Conservation (phyloP, 2,888 invertebrate genomes). For the Phytoseiulus persimilis region DNA sequence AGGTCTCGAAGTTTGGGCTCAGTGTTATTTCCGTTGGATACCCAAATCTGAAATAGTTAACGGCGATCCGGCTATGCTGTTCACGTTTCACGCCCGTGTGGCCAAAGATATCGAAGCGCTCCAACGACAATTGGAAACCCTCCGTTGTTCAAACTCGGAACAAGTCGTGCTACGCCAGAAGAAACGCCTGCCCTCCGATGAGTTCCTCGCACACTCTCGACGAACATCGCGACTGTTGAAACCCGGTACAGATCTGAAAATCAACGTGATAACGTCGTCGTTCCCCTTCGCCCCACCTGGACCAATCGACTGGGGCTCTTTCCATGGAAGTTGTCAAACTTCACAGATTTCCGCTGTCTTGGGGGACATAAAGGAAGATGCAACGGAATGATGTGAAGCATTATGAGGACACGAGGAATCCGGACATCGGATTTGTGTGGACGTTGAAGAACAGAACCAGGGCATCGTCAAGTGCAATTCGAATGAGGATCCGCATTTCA, state of each 20-base stretch:
- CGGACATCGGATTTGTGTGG: conserved; percentile 43
- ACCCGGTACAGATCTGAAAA: conserved; percentile 40
- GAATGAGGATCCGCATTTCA: not conserved
- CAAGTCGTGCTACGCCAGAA: conserved; percentile 40
- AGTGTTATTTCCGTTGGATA: conserved; percentile 83
- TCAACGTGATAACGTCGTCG: conserved; percentile 45
- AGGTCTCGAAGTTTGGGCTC: conserved; percentile 67
- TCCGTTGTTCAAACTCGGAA: conserved; percentile 37
- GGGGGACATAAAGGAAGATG: conserved; percentile 41
- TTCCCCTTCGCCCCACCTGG: conserved; percentile 46
- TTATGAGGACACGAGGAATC: conserved; percentile 40
- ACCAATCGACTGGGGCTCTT: conserved; percentile 43
- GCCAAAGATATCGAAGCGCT: conserved; percentile 51
- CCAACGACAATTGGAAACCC: conserved; percentile 45
- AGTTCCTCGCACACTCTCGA: conserved; percentile 43
- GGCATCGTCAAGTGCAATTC: not conserved
- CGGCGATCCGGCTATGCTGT: conserved; percentile 56
- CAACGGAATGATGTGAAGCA: conserved; percentile 40
- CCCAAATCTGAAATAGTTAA: conserved; percentile 67
- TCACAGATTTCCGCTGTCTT: conserved; percentile 43
- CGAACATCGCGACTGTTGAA: conserved; percentile 42
- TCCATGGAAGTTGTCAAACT: conserved; percentile 43
- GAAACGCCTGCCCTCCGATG: conserved; percentile 43
- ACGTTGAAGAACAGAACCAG: not conserved
- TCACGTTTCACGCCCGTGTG: conserved; percentile 51